Base-by-base conservation (phyloP, 2,888 invertebrate genomes). In the Lycia hirtaria region DNA sequence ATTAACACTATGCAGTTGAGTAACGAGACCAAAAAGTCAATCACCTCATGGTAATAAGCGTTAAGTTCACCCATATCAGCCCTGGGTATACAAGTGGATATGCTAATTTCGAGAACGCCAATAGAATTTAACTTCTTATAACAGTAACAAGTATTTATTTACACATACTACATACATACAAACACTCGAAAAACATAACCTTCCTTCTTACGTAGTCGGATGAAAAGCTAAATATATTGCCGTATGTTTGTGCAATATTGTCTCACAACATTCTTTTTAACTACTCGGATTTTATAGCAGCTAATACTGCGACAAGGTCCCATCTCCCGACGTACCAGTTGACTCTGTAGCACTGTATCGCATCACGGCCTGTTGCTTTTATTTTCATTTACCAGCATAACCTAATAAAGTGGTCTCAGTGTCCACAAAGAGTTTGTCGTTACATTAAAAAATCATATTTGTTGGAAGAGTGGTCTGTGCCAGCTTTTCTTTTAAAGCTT, bases 381-480 rank as follows among this genome's bases (percentile, higher is more conserved):
- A 82, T 86, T 86, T 86, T 83, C 81, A 84, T 81, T 87, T 58
- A 78, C 73, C 80, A 75, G 75, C 75, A 72, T 88, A 88, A 90
- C 83, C 74, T 82, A 88, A 88, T 88, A 88, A 87, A 85, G 78
- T 74, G 76, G 73, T 78, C 75, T 80, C 74, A 69, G 76, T 72
- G 66, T 57, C 65, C 78, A 81, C 87, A 88, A 88, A 88, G 85
- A 82, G 81, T 83, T 73, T 80, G 81, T 78, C 72, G 75, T 87
- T 86, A 83, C 80, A 84, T 85, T 83, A 82, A 85, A 85, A 83
- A 87, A 87, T 76, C 81, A 83, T 81, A 83, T 87, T 88, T 81
- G 70, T 72, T 66, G 61, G 60, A 60, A 52, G 68, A 68, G 62
- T 80, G 71, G 48, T 44, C 44, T 52, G 41, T 52, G 24, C 19